A percentile compares a stretch with the other conserved stretches of the same genome.
phyloP scores from a whole-genome alignment of 2,797 vertebrate species.

The Sternotherus odoratus region DNA sequence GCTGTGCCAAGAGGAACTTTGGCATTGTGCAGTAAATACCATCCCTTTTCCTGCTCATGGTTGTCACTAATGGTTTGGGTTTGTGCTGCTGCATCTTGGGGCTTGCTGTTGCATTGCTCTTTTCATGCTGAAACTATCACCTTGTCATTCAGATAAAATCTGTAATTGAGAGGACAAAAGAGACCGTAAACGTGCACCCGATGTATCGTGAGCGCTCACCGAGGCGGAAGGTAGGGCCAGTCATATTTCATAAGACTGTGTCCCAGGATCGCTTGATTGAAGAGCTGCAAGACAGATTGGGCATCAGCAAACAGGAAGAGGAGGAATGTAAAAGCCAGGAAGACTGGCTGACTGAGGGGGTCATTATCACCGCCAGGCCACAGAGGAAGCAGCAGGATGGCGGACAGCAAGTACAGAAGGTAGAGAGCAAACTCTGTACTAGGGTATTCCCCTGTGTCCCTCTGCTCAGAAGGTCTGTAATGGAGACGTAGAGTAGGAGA shows the following conservation, averaged over 20 bases:
- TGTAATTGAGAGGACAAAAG: slow-evolving; percentile 96
- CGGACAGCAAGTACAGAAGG: slow-evolving; percentile 91
- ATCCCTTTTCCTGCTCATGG: slow-evolving; percentile 30
- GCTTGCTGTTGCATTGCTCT: slow-evolving; percentile 22
- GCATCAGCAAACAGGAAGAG: slow-evolving; percentile 85
- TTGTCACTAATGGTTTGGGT: slow-evolving; percentile 59
- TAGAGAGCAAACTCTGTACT: slow-evolving; percentile 73
- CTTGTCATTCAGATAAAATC: slow-evolving; percentile 91
- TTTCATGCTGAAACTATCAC: slow-evolving; percentile 58
- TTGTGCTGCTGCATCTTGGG: slow-evolving; percentile 31
- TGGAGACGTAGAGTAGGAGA: not conserved
- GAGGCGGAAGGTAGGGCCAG: slow-evolving; percentile 89
- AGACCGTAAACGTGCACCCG: slow-evolving; percentile 92
- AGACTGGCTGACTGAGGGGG: slow-evolving; percentile 93
- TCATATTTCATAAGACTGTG: slow-evolving; percentile 91
- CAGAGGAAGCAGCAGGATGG: slow-evolving; percentile 82
- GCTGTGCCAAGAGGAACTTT: slow-evolving; percentile 59
- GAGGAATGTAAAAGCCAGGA: slow-evolving; percentile 80
- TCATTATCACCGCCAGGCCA: slow-evolving; percentile 90
- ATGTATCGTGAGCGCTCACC: slow-evolving; percentile 92
- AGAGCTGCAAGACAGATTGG: slow-evolving; percentile 94
- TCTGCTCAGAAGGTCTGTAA: not conserved
- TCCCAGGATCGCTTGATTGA: slow-evolving; percentile 92
- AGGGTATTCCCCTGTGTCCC: not conserved
- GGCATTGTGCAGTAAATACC: slow-evolving; percentile 49